Evolutionary conservation across 2,888 invertebrate genomes (phyloP).

Genomic region (Ophion slaviceki): DNA sequence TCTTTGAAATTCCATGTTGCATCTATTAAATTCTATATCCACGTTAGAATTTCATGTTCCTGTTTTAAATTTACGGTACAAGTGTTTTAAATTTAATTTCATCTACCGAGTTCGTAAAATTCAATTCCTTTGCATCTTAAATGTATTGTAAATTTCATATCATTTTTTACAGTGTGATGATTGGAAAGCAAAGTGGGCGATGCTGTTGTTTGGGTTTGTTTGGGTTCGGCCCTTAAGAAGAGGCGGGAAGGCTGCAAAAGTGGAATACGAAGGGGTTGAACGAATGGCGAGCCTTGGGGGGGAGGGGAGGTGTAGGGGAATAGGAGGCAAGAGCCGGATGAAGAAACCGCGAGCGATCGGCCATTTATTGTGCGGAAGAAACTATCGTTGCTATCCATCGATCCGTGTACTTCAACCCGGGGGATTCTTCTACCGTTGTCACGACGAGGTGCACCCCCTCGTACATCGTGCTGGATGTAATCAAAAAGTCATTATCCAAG

Average conservation of each 20-base stretch:
- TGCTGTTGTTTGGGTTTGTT: neutral
- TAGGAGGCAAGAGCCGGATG: slow-evolving; percentile 31
- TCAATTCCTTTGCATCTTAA: no score
- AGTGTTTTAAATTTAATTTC: no score
- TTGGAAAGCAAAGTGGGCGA: neutral
- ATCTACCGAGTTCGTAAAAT: no score
- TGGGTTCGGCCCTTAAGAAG: neutral
- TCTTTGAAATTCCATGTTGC: no score
- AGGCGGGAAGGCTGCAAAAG: slow-evolving; percentile 16
- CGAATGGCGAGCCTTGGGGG: slow-evolving; percentile 3
- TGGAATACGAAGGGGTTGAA: slow-evolving; percentile 5
- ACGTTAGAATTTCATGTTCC: no score
- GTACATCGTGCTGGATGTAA: slow-evolving; percentile 68
- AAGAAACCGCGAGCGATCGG: slow-evolving; percentile 61
- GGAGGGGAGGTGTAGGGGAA: neutral
- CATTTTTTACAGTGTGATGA: no score
- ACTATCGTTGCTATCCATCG: slow-evolving; percentile 68
- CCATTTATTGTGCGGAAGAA: slow-evolving; percentile 70
- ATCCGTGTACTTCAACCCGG: slow-evolving; percentile 49
- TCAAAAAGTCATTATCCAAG: slow-evolving; percentile 80
- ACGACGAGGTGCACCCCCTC: neutral
- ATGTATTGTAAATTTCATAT: no score
- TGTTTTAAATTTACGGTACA: no score
- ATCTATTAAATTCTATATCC: no score
- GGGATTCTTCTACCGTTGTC: slow-evolving; percentile 50